phyloP scores from a whole-genome alignment of 1,140 invertebrate species.

The Trichoplusia ni region DNA sequence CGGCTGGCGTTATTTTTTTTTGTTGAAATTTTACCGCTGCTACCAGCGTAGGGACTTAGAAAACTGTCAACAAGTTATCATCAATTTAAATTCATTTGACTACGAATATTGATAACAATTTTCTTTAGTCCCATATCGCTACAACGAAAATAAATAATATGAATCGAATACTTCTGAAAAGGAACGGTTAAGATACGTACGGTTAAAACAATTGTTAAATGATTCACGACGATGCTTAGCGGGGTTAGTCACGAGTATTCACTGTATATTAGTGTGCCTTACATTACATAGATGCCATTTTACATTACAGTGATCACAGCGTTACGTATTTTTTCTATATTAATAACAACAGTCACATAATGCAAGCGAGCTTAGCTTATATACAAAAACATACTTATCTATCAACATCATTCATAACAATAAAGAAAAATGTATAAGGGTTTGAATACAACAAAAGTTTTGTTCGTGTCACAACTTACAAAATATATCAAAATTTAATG shows the following conservation, averaged over 20 bases:
- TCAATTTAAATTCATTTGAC: neutral
- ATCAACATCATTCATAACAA: constrained; percentile 61
- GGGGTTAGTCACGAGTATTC: constrained; percentile 72
- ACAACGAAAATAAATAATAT: constrained; percentile 12
- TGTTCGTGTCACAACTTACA: constrained; percentile 22
- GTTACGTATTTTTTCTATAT: constrained; percentile 53
- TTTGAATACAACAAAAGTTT: constrained; percentile 24
- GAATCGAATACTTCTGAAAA: constrained; percentile 24
- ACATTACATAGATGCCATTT: constrained; percentile 66
- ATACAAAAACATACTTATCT: constrained; percentile 64
- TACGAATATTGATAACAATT: neutral
- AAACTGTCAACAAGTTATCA: constrained; percentile 24
- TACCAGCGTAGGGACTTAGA: constrained; percentile 23
- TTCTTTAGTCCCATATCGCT: constrained; percentile 6
- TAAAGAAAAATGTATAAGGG: constrained; percentile 49
- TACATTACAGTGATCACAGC: constrained; percentile 62
- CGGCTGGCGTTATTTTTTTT: constrained; percentile 60
- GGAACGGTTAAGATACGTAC: constrained; percentile 22
- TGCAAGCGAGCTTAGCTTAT: constrained; percentile 77
- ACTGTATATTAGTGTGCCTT: constrained; percentile 69
- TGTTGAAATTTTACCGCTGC: constrained; percentile 21
- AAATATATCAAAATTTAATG: constrained; percentile 24
- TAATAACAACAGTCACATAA: constrained; percentile 79
- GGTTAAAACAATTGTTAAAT: constrained; percentile 48
- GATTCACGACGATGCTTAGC: constrained; percentile 62